A percentile compares a stretch with the other conserved stretches of the same genome.
These are phyloP conservation scores for Venustaconcha ellipsiformis DNA, from an alignment of 1,140 invertebrate species.

Conservation along the genomic window DNA sequence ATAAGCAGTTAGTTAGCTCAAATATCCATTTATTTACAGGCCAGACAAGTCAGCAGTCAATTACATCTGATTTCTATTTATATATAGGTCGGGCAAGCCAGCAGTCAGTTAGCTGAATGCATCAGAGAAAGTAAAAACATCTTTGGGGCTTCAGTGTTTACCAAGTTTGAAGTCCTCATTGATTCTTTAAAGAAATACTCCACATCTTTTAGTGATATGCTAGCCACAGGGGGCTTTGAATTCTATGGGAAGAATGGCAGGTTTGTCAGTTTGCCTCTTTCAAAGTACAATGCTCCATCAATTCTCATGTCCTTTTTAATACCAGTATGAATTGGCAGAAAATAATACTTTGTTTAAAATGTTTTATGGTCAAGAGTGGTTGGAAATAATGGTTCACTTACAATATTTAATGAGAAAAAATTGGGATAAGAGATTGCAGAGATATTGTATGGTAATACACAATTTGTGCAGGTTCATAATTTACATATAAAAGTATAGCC, in stretches of 20 bases:
- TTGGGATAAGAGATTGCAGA: too few species aligned
- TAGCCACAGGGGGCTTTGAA: constrained; percentile 79
- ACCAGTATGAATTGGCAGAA: too few species aligned
- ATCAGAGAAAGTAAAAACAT: constrained; percentile 76
- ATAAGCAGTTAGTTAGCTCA: neutral
- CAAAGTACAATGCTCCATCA: too few species aligned
- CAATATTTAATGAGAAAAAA: too few species aligned
- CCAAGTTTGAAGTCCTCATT: constrained; percentile 80
- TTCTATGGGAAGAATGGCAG: constrained; percentile 72
- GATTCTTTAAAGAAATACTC: constrained; percentile 81
- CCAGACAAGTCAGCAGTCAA: constrained; percentile 67
- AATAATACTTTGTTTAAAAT: too few species aligned
- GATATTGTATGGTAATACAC: too few species aligned
- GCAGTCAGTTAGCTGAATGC: constrained; percentile 79
- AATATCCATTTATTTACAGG: too few species aligned
- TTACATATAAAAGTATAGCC: too few species aligned
- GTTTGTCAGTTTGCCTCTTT: constrained; percentile 31
- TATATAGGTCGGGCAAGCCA: constrained; percentile 67
- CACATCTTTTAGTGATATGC: constrained; percentile 79
- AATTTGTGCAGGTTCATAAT: too few species aligned
- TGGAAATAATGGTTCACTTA: too few species aligned
- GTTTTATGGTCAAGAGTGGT: too few species aligned
- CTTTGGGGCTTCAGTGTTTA: constrained; percentile 77
- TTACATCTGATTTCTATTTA: constrained; percentile 69
- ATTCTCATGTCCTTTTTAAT: too few species aligned